phyloP scores from a whole-genome alignment of 2,888 invertebrate species.

The Andrena minutula region DNA sequence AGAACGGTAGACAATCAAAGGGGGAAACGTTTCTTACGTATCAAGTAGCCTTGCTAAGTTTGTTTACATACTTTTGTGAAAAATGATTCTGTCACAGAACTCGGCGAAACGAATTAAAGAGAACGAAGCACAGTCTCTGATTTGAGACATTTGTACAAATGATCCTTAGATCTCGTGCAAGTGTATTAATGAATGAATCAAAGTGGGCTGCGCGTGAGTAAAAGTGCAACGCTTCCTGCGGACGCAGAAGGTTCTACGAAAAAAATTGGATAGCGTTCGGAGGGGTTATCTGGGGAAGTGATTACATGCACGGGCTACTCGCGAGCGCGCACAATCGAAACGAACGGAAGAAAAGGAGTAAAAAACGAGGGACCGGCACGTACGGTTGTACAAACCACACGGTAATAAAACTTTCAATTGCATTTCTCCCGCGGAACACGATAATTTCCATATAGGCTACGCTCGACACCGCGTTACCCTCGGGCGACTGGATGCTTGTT shows the following conservation, averaged over 20 bases:
- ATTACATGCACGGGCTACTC: slow-evolving; percentile 8
- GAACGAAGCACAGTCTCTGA: too few species aligned
- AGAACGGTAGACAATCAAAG: background rate
- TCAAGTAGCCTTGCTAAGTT: too few species aligned
- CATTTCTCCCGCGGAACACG: slow-evolving; percentile 21
- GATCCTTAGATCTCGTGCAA: too few species aligned
- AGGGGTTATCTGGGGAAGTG: slow-evolving; percentile 14
- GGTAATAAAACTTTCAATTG: slow-evolving; percentile 71
- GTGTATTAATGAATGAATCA: background rate
- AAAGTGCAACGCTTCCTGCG: background rate
- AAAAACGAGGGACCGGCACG: background rate
- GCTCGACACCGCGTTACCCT: slow-evolving; percentile 15
- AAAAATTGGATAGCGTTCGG: slow-evolving; percentile 7
- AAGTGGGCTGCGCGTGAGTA: slow-evolving; percentile 2
- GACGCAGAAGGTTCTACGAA: slow-evolving; percentile 20
- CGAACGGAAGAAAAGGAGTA: background rate
- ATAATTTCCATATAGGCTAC: slow-evolving; percentile 60
- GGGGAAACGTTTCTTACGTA: background rate
- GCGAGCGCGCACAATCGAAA: background rate
- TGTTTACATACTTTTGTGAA: too few species aligned
- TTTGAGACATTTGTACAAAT: too few species aligned
- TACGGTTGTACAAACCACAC: slow-evolving; percentile 29
- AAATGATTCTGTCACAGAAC: too few species aligned
- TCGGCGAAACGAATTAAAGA: too few species aligned
- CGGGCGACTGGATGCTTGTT: slow-evolving; percentile 43